Base-by-base conservation (phyloP, 1,140 invertebrate genomes). In the Battus philenor region DNA sequence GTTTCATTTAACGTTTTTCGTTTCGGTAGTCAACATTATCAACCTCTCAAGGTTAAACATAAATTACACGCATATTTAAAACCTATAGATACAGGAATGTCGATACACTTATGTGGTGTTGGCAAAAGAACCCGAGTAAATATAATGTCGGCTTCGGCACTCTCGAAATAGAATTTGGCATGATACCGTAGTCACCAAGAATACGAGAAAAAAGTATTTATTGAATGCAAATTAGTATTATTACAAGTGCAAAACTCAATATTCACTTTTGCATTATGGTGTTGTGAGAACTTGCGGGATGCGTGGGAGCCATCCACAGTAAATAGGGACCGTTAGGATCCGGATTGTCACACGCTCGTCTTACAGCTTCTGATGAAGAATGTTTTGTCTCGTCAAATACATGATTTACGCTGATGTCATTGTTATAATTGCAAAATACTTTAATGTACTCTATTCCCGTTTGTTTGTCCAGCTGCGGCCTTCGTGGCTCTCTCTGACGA, bases 391-490 rank as follows among this genome's bases (percentile, higher is more conserved):
- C 36, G 36, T 24, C n/a, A n/a, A n/a, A n/a, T n/a, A 36, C 18
- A 11, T 22, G 22, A 24, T 39, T 26, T 36, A 17, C 33, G 39
- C 49, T 81, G 73, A 77, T 79, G 71, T 73, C 75, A 77, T 70
- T 69, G 59, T 46, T 53, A 50, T 65, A 69, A 74, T 69, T 71
- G 57, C 63, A 60, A 60, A 48, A 58, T 43, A 65, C 50, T 44
- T 62, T 45, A 50, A 56, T 48, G 39, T 26, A 27, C 18, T 22
- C 33, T n/a, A n/a, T n/a, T n/a, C n/a, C n/a, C n/a, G 31, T 22
- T 26, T 73, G 53, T 80, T 82, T 78, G 59, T 30, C 24, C 76
- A 82, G 72, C 70, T 82, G 74, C 47, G 68, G 65, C 67, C 68
- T 77, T 71, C 62, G 63, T 65, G 68, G 70, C 72, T 73, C 58